Evolutionary conservation across 2,113 vertebrate species (phyloP).

Genomic region (Myrmecobius fasciatus): DNA sequence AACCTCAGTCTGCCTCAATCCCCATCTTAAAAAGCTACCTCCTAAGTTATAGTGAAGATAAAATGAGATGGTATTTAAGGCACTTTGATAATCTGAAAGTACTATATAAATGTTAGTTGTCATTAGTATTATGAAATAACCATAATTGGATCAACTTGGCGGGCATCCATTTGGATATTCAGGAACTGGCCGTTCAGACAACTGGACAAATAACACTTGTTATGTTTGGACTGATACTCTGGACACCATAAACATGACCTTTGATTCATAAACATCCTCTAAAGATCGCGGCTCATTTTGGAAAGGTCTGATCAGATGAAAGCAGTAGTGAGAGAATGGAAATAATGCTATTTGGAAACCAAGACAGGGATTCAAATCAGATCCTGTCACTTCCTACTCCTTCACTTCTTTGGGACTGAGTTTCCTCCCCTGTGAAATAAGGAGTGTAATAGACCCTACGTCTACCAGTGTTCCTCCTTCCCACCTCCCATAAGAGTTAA

Average conservation of each 20-base stretch:
- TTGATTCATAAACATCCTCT: background rate
- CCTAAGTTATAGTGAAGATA: background rate
- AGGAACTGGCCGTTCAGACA: background rate
- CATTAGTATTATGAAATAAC: background rate
- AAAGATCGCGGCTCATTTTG: background rate
- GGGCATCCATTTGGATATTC: background rate
- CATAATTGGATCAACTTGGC: background rate
- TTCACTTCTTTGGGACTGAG: background rate
- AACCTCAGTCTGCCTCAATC: background rate
- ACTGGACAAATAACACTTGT: background rate
- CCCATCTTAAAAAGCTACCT: background rate
- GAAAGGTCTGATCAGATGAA: background rate
- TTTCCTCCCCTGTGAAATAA: background rate
- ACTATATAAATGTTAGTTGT: background rate
- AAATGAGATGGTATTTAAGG: background rate
- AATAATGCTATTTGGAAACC: background rate
- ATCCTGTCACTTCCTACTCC: background rate
- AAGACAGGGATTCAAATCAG: background rate
- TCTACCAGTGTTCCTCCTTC: background rate
- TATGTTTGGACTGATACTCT: background rate
- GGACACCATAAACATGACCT: background rate
- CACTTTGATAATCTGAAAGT: background rate
- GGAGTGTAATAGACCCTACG: background rate
- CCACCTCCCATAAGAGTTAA: background rate
- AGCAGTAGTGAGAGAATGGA: background rate